A percentile compares a stretch with the other conserved stretches of the same genome.
Evolutionary conservation across 2,888 invertebrate genomes (phyloP).

Genomic region (Bombyx huttoni): DNA sequence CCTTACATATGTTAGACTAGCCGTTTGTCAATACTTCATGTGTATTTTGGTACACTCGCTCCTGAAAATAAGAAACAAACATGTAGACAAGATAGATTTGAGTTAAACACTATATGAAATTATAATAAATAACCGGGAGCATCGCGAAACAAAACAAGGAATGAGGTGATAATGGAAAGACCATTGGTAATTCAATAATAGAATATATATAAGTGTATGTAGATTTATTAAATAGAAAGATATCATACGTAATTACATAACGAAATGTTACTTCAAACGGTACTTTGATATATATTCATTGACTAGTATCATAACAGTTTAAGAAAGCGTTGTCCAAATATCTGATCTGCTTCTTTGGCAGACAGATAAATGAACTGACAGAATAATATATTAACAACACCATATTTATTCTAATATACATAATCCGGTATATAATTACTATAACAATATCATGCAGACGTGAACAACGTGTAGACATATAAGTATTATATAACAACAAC

Average conservation of each 20-base stretch:
- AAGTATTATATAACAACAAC: too few species aligned
- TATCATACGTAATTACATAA: constrained; percentile 57
- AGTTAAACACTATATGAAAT: constrained; percentile 4
- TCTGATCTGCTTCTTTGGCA: not conserved
- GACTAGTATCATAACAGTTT: constrained; percentile 49
- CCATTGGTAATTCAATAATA: constrained; percentile 36
- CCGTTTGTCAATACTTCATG: constrained; percentile 60
- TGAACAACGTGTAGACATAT: too few species aligned
- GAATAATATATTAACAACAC: not conserved
- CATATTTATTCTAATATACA: not conserved
- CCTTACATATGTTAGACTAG: constrained; percentile 62
- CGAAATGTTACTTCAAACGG: constrained; percentile 49
- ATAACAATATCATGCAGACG: too few species aligned
- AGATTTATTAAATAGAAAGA: constrained; percentile 65
- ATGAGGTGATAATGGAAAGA: constrained; percentile 7
- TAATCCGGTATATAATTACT: not conserved
- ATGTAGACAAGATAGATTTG: constrained; percentile 2
- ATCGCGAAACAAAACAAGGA: constrained; percentile 1
- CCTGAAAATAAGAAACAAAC: constrained; percentile 59
- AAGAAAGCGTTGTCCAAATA: not conserved
- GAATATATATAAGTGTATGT: constrained; percentile 38
- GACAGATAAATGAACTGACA: not conserved
- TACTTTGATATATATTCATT: constrained; percentile 57
- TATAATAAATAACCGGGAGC: constrained; percentile 1
- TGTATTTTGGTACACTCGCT: constrained; percentile 70